These are phyloP conservation scores for Cacoxenus indagator DNA, from an alignment of 2,888 invertebrate genomes.

Conservation along the genomic window DNA sequence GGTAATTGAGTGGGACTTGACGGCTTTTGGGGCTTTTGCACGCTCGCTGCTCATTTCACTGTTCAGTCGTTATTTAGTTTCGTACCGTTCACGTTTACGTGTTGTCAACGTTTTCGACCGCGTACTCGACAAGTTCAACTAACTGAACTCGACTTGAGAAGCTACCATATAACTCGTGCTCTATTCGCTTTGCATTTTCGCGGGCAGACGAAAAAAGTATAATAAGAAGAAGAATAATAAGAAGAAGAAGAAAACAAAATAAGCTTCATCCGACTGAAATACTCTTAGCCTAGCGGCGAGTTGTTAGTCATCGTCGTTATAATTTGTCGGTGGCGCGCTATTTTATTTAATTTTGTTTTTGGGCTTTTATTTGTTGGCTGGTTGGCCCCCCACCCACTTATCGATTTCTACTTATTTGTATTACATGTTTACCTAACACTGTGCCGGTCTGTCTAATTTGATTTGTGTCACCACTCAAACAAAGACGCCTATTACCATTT, in stretches of 20 bases:
- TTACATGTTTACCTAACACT: slow-evolving; percentile 4
- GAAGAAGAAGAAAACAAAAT: neutral
- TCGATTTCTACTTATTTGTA: neutral
- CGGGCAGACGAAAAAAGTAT: neutral
- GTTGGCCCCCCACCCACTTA: neutral
- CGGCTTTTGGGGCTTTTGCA: slow-evolving; percentile 44
- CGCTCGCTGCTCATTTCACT: slow-evolving; percentile 45
- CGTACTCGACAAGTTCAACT: neutral
- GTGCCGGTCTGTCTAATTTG: too few relatives aligned
- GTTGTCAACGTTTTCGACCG: slow-evolving; percentile 39
- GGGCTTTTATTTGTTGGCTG: neutral
- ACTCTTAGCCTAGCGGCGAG: neutral
- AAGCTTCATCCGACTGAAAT: neutral
- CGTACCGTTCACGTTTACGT: slow-evolving; percentile 59
- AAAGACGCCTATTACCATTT: too few relatives aligned
- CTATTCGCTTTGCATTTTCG: neutral
- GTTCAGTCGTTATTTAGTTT: slow-evolving; percentile 63
- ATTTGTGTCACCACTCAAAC: too few relatives aligned
- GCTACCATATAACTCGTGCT: neutral
- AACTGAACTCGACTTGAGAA: neutral
- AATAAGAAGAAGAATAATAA: neutral
- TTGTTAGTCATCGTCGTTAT: neutral
- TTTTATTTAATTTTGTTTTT: neutral
- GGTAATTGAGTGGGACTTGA: slow-evolving; percentile 28
- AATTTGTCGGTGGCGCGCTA: too few relatives aligned